A percentile compares a stretch with the other conserved stretches of the same genome.
Evolutionary conservation across 2,888 invertebrate genomes (phyloP).

Genomic region (Syrphus vitripennis): DNA sequence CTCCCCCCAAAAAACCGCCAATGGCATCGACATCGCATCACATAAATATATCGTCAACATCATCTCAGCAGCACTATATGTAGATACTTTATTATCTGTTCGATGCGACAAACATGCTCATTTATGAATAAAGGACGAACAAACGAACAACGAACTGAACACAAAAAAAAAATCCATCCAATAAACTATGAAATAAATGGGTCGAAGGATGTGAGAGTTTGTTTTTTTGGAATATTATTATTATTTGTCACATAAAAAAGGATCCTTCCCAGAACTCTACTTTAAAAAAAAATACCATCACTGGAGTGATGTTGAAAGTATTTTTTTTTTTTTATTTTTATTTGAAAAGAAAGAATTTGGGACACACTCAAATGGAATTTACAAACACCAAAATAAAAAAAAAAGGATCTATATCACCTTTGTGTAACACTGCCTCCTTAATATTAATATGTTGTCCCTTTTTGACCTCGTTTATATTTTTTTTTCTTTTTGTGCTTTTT

Average conservation of each 20-base stretch:
- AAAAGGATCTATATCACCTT: conserved; percentile 56
- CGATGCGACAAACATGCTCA: conserved; percentile 49
- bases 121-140: conserved; percentile 16
- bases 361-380: conserved; percentile 8
- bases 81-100: conserved; percentile 51
- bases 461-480: conserved; percentile 25
- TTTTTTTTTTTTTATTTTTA: background rate
- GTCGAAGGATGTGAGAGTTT: conserved; percentile 5
- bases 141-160: background rate
- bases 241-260: conserved; percentile 21
- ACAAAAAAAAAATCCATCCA: background rate
- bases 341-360: background rate
- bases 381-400: background rate
- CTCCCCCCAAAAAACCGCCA: background rate
- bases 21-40: background rate
- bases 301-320: background rate
- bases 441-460: conserved; percentile 58
- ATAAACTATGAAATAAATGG: conserved; percentile 26
- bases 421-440: conserved; percentile 48
- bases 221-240: conserved; percentile 7
- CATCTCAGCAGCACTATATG: background rate
- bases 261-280: background rate
- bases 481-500: no score
- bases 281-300: background rate
- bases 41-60: background rate